Percentiles rank a stretch among this genome's conserved stretches.
phyloP scores from a whole-genome alignment of 30 jellyfish, hydroid and myxozoan genomes.

The Aurelia aurita region DNA sequence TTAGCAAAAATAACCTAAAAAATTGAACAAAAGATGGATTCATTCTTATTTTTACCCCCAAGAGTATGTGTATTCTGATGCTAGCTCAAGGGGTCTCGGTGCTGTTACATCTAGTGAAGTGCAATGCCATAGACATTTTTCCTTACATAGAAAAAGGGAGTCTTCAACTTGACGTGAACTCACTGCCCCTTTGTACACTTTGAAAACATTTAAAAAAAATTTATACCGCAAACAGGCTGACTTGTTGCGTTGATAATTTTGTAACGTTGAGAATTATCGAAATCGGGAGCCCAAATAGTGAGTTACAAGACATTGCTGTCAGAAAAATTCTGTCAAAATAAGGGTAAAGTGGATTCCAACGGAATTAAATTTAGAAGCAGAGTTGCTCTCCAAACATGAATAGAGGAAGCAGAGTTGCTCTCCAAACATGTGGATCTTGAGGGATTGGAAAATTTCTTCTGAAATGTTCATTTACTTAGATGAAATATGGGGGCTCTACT shows the following conservation, averaged over 20 bases:
- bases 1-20: background rate
- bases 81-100: background rate
- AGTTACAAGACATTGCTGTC: conserved; percentile 27
- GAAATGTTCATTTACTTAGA: too few species aligned
- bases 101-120: background rate
- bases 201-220: background rate
- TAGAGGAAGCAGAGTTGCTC: too few species aligned
- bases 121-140: background rate
- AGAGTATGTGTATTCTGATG: background rate
- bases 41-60: too few species aligned
- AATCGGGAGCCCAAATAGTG: too few species aligned
- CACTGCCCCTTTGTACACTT: background rate
- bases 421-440: too few species aligned
- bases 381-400: background rate
- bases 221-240: background rate
- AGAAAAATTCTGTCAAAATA: background rate
- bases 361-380: conserved; percentile 17
- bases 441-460: too few species aligned
- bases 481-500: too few species aligned
- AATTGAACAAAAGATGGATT: background rate
- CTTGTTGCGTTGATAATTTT: background rate
- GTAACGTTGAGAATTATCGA: conserved; percentile 15
- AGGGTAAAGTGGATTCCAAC: conserved; percentile 19
- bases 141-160: background rate
- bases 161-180: too few species aligned